Conservation (phyloP, 2,113 vertebrate species). For the Actenoides lindsayi region DNA sequence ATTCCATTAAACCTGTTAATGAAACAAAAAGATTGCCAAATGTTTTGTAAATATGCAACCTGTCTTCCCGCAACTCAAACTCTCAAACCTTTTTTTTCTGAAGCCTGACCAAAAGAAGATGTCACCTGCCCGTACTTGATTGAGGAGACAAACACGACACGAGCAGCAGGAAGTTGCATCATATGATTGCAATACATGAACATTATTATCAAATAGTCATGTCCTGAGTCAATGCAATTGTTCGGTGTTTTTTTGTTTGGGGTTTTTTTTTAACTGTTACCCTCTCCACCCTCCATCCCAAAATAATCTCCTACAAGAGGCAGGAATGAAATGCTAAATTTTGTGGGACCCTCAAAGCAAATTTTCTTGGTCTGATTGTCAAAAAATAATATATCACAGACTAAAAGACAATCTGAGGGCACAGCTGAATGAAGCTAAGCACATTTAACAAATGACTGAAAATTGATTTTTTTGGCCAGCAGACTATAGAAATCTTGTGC, state of each 20-base stretch:
- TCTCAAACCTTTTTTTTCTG: neutral
- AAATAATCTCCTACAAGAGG: neutral
- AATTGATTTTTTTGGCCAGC: slow-evolving; percentile 15
- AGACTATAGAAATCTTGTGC: slow-evolving; percentile 24
- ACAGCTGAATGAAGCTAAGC: neutral
- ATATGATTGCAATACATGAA: slow-evolving; percentile 39
- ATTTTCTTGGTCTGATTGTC: neutral
- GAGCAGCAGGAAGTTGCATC: slow-evolving; percentile 61
- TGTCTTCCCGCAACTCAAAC: neutral
- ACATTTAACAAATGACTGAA: slow-evolving; percentile 28
- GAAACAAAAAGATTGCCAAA: neutral
- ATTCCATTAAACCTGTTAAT: neutral
- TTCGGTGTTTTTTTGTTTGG: neutral
- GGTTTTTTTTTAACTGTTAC: neutral
- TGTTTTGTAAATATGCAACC: neutral
- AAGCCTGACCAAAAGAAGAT: slow-evolving; percentile 34
- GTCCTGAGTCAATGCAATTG: slow-evolving; percentile 37
- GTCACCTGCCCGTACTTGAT: slow-evolving; percentile 4
- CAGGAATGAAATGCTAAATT: neutral
- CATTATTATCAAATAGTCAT: slow-evolving; percentile 44
- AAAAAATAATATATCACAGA: neutral
- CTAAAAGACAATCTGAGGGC: neutral
- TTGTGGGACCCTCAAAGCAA: neutral
- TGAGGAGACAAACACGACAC: slow-evolving; percentile 27
- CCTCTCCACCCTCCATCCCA: neutral